These are phyloP conservation scores for Drosophila arizonae DNA, from an alignment of 1,140 invertebrate genomes.

Conservation along the genomic window DNA sequence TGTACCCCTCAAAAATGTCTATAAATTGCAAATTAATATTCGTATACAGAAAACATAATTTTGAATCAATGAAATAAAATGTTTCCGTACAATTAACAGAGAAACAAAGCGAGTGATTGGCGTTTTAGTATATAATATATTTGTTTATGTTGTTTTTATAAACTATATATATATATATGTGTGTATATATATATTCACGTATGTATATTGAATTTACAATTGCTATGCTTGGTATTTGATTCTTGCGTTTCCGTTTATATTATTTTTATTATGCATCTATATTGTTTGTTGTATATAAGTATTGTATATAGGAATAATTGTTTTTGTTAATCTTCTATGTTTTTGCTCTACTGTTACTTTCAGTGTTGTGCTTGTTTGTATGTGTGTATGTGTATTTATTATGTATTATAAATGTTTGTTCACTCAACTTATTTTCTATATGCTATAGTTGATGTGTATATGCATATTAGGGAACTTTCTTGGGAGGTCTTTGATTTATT, in stretches of 20 bases:
- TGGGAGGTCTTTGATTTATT: conserved; percentile 77
- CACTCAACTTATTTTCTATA: conserved; percentile 57
- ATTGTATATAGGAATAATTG: conserved; percentile 81
- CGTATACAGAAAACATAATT: conserved; percentile 16
- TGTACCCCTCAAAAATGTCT: conserved; percentile 33
- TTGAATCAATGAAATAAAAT: conserved; percentile 32
- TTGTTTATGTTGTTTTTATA: conserved; percentile 53
- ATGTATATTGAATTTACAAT: conserved; percentile 62
- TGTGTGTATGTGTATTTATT: conserved; percentile 4
- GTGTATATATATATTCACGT: conserved; percentile 3
- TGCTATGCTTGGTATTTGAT: conserved; percentile 70
- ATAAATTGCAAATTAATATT: conserved; percentile 47
- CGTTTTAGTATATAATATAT: conserved; percentile 75
- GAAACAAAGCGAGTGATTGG: conserved; percentile 19
- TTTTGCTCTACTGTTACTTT: conserved; percentile 29
- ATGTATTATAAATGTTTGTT: conserved; percentile 16
- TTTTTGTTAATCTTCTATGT: conserved; percentile 71
- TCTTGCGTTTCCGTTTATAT: conserved; percentile 60
- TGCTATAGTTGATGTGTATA: conserved; percentile 61
- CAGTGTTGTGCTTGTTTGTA: conserved; percentile 21
- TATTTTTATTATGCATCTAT: conserved; percentile 37
- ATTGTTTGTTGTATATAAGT: conserved; percentile 51
- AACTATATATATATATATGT: conserved; percentile 11
- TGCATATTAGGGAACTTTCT: conserved; percentile 74
- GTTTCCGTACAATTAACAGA: conserved; percentile 33